These are phyloP conservation scores for Epinotia brunnichana DNA, from an alignment of 2,888 invertebrate species.

Conservation along the genomic window DNA sequence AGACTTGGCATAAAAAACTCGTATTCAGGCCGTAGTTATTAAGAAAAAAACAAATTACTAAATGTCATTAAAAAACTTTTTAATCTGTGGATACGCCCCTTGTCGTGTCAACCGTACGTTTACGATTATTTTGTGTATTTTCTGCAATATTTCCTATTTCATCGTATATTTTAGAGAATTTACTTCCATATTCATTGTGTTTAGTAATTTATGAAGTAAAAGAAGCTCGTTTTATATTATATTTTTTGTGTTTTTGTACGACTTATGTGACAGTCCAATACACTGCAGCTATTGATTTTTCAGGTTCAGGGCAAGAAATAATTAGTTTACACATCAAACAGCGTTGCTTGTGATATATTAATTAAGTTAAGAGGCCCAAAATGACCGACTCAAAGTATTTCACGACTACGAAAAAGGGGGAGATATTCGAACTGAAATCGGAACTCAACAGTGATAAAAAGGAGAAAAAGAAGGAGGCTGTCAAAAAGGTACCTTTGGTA, in stretches of 20 bases:
- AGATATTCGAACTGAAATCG: slow-evolving; percentile 99
- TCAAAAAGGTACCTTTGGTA: slow-evolving; percentile 96
- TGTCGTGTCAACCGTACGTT: slow-evolving; percentile 59
- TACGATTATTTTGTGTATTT: slow-evolving; percentile 18
- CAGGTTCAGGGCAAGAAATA: slow-evolving; percentile 52
- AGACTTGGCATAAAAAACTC: neutral
- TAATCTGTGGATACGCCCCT: slow-evolving; percentile 57
- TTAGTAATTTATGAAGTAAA: neutral
- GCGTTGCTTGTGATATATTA: slow-evolving; percentile 15
- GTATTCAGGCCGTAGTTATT: neutral
- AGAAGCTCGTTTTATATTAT: neutral
- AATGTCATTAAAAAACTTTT: slow-evolving; percentile 10
- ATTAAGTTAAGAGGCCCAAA: slow-evolving; percentile 49
- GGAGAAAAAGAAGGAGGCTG: slow-evolving; percentile 99
- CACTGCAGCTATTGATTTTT: slow-evolving; percentile 62
- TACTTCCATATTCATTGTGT: neutral
- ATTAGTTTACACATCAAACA: slow-evolving; percentile 43
- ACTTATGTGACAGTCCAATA: slow-evolving; percentile 16
- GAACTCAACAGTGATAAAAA: slow-evolving; percentile 99
- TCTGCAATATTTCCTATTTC: slow-evolving; percentile 23
- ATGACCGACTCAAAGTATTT: slow-evolving; percentile 99
- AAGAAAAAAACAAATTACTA: neutral
- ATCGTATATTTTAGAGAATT: slow-evolving; percentile 9
- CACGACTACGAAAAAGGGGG: slow-evolving; percentile 99
- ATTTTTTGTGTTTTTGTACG: slow-evolving; percentile 1